Evolutionary conservation across 1,140 invertebrate genomes (phyloP), one percentile per base, ranked within the genome.

Genomic region (Plectrocnemia conspersa): DNA sequence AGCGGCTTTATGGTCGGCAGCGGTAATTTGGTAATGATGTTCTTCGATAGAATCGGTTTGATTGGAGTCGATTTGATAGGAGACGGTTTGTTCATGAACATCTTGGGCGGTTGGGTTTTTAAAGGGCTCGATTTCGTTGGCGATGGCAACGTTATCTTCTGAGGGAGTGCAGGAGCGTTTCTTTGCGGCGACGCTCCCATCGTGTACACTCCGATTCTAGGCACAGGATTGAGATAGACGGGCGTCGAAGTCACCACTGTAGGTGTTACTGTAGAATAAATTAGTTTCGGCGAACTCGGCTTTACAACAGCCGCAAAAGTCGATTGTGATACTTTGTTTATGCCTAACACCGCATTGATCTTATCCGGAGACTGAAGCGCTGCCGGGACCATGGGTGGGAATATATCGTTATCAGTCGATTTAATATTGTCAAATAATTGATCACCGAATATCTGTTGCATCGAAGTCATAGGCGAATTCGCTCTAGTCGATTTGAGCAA

Each of bases 31-130:
- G 67, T 64, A 18, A 72, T 63, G 3, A 65, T 64, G 3, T 63
- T 64, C 55, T 69, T 70, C 9, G 62, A 65, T 3, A 38, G 15
- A 72, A 77, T 73, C 25, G 75, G 75, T 62, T 78, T 77, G 58
- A 77, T 77, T 5, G 77, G 76, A 45, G 72, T 73, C 15, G 74
- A 75, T 66, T 78, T 79, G 54, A 77, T 75, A 3, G 74, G 70
- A 40, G 71, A 71, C 53, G 73, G 70, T 66, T 80, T 79, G 32
- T 68, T 66, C 54, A 69, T 64, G 65, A 75, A 75, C 53, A 75
- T 61, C 62, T 73, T 73, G 2, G 65, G 65, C 42, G 69, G 65
- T 48, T 58, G 61, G 5, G 56, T 21, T 46, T 61, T 56, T 19
- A 61, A 23, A 1, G 72, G 71, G 41, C 65, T 64, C 35, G 71